Conservation (phyloP, 2,797 vertebrate genomes). For the Simalia tracyae region DNA sequence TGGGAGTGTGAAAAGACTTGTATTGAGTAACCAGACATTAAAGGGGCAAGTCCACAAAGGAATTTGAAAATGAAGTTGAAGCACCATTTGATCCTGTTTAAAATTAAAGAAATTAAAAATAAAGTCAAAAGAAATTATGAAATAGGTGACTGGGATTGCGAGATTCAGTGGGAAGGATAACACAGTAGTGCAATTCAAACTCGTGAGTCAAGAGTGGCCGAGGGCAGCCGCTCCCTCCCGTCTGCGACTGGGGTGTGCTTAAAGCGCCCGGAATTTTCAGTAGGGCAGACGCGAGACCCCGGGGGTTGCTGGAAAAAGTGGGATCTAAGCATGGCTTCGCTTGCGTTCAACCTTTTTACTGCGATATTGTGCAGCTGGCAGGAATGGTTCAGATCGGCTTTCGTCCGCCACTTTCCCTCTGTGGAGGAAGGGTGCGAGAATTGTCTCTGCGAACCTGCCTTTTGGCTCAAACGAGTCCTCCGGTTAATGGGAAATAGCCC, state of each 20-base stretch:
- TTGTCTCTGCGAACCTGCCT: neutral
- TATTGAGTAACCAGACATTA: neutral
- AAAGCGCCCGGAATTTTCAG: neutral
- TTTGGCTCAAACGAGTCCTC: neutral
- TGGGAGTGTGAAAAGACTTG: neutral
- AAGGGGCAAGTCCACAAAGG: neutral
- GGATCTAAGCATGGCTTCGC: neutral
- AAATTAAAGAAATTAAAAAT: neutral
- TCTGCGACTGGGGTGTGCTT: neutral
- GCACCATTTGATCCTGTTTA: neutral
- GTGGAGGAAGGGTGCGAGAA: neutral
- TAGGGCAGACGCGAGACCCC: too few species aligned
- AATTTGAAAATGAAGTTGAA: neutral
- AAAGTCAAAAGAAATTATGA: neutral
- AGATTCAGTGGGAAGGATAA: too few species aligned
- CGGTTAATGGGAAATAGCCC: neutral
- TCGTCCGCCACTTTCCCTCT: neutral
- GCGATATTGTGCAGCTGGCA: neutral
- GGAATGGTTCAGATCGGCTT: neutral
- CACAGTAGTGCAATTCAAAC: neutral
- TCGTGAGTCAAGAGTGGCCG: neutral
- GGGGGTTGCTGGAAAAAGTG: neutral
- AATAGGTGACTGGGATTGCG: too few species aligned
- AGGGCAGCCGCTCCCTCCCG: neutral
- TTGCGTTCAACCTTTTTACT: neutral